Conservation (phyloP, 2,797 vertebrate species). For the Mus spretus region DNA sequence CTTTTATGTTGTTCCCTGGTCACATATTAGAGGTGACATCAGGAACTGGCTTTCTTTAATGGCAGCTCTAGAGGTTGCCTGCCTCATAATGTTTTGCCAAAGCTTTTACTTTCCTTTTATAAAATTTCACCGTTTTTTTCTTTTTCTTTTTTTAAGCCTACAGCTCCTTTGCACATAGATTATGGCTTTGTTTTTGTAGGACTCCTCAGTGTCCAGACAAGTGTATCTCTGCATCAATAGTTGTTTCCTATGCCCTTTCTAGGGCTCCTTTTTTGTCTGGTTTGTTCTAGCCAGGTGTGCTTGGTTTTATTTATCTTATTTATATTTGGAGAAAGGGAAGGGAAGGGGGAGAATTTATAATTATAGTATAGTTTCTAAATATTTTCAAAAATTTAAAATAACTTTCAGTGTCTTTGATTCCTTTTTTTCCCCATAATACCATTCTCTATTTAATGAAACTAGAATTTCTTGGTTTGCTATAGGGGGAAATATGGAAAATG, state of each 20-base stretch:
- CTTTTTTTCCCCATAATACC: not conserved
- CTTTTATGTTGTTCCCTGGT: conserved; percentile 9
- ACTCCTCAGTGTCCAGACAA: not conserved
- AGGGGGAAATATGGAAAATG: not conserved
- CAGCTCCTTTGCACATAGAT: not conserved
- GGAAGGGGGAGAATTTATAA: not conserved
- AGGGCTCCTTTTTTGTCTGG: not conserved
- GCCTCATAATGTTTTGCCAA: not conserved
- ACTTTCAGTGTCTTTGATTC: not conserved
- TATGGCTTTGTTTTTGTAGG: not conserved
- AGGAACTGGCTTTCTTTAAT: conserved; percentile 5
- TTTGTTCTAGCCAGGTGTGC: not conserved
- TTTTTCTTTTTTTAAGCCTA: not conserved
- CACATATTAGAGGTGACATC: not conserved
- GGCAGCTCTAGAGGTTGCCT: not conserved
- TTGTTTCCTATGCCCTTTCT: not conserved
- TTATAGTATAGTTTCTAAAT: not conserved
- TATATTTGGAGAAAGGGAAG: not conserved
- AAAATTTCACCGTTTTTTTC: not conserved
- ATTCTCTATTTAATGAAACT: not conserved
- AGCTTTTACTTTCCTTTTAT: not conserved
- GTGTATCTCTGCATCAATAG: not conserved
- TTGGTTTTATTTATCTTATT: not conserved
- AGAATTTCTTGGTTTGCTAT: not conserved
- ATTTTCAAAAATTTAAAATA: not conserved